These are phyloP conservation scores for Cyphomyrus discorhynchus DNA, from an alignment of 2,113 vertebrate species.

Conservation along the genomic window DNA sequence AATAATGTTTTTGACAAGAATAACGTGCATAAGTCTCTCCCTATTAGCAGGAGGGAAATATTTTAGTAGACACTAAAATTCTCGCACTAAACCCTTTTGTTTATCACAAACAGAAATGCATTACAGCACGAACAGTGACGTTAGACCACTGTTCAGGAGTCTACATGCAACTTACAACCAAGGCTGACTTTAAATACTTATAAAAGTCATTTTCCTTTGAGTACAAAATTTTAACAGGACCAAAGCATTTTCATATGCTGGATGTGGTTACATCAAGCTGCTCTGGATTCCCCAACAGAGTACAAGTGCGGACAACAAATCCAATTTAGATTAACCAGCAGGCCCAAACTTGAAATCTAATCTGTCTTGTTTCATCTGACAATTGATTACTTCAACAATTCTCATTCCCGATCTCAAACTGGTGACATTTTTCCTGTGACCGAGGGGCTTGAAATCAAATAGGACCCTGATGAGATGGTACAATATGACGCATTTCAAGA, in stretches of 20 bases:
- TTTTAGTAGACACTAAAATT: not conserved
- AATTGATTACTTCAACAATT: not conserved
- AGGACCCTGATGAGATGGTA: not conserved
- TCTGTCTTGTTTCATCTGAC: constrained; percentile 7
- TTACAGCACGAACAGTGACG: not conserved
- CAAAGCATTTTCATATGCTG: not conserved
- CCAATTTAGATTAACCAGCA: constrained; percentile 2
- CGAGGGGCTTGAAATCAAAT: not conserved
- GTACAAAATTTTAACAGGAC: not conserved
- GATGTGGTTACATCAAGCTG: not conserved
- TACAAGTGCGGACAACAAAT: not conserved
- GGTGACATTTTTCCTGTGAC: not conserved
- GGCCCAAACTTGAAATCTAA: constrained; percentile 11
- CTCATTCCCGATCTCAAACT: not conserved
- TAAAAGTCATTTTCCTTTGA: not conserved
- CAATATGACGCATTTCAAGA: not conserved
- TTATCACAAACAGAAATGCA: not conserved
- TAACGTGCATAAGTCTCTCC: not conserved
- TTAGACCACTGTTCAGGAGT: not conserved
- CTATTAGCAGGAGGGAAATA: not conserved
- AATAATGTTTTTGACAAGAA: not conserved
- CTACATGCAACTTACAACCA: not conserved
- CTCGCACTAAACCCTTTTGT: not conserved
- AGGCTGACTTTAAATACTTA: not conserved
- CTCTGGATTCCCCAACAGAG: not conserved